Conservation (phyloP, 1,140 invertebrate genomes). For the Leptinotarsa texana region DNA sequence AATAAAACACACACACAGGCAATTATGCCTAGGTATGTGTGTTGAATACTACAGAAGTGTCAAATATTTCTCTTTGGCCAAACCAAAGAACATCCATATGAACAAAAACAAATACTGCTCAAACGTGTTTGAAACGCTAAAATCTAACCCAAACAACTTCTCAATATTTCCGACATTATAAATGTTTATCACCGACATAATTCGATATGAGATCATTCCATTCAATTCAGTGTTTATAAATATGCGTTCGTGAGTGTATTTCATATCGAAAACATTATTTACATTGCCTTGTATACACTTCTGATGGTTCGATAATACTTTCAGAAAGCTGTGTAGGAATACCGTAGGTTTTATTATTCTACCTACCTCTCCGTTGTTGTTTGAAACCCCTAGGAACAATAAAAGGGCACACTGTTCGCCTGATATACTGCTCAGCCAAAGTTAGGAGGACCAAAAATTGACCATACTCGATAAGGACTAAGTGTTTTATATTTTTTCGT, state of each 20-base stretch:
- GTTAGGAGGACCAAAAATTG: not conserved
- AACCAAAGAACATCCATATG: not conserved
- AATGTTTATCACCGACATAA: not conserved
- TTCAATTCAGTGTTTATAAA: slow-evolving; percentile 17
- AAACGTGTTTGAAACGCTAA: not conserved
- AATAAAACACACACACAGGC: too few species aligned
- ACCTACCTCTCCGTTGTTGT: slow-evolving; percentile 34
- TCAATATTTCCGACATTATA: not conserved
- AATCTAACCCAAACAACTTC: not conserved
- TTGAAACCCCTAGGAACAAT: slow-evolving; percentile 30
- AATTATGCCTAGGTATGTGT: too few species aligned
- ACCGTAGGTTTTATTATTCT: slow-evolving; percentile 29
- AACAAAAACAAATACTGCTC: not conserved
- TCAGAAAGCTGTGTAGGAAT: slow-evolving; percentile 16
- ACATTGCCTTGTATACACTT: slow-evolving; percentile 5
- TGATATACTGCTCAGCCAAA: not conserved
- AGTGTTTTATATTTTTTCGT: too few species aligned
- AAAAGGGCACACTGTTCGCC: not conserved
- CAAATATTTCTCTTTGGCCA: not conserved
- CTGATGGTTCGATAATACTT: slow-evolving; percentile 24
- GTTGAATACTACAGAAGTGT: not conserved
- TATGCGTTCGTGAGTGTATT: slow-evolving; percentile 19
- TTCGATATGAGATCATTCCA: not conserved
- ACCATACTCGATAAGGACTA: too few species aligned
- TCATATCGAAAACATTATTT: slow-evolving; percentile 22